Base-by-base conservation (phyloP, 1,140 invertebrate genomes). In the Hermatobates lingyangjiaoensis region DNA sequence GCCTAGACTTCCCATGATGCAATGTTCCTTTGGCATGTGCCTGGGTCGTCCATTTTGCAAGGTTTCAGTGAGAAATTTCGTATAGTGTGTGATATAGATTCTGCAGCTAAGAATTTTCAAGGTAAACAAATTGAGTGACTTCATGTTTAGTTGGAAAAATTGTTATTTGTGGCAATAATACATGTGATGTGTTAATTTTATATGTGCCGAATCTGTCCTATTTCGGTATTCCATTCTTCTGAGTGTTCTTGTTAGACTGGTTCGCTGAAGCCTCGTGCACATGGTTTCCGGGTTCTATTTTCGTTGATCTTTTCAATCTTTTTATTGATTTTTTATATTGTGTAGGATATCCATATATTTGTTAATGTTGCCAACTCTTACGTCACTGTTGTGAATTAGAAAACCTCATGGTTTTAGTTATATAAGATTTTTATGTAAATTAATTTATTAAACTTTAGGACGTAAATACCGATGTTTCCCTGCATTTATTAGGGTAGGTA, bases 1-100 rank as follows among this genome's bases (percentile, higher is more conserved):
- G 21, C 39, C 39, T 55, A 30, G 39, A 48, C 30, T 59, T 45
- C 66, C 68, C 67, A 71, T 64, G 71, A 72, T 73, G 68, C 70
- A 65, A 72, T 64, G 66, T 70, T 69, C 67, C 67, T 68, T 67
- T 74, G 72, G 74, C 74, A 76, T 77, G 74, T 75, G 72, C 72
- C 71, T 71, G 69, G 67, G 70, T 74, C 74, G 71, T 74, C 75
- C 74, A 76, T 77, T 76, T 77, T 75, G 73, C 73, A 62, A 73
- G 55, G 73, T 74, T 71, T 73, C 68, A 66, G 70, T 68, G 71
- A 71, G 73, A 69, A 72, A 70, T 74, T 71, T 71, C 72, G 67
- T 74, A 69, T 68, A 72, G 68, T 74, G 72, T 63, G 62, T 64
- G 65, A 65, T 61, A 66, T 61, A 66, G 62, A 61, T 65, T 54